These are phyloP conservation scores for Neotoma lepida DNA, from an alignment of 2,113 vertebrate genomes.

Conservation along the genomic window DNA sequence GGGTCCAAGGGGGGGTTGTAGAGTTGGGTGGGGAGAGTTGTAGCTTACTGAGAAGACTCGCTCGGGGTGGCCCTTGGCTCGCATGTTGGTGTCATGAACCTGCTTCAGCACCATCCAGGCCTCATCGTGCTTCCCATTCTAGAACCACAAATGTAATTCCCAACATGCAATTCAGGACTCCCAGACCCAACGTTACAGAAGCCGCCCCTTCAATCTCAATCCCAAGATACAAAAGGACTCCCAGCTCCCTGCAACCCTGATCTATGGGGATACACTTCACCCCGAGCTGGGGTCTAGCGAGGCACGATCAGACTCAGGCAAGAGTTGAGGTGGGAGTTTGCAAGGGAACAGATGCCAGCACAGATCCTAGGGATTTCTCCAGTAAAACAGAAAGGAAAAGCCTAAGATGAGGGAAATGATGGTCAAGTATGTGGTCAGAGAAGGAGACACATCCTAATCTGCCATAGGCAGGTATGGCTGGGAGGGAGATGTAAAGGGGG, in stretches of 20 bases:
- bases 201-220: neutral
- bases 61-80: constrained; percentile 97
- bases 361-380: neutral
- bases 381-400: neutral
- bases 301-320: neutral
- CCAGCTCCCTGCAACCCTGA: rapidly evolving
- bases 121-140: constrained; percentile 98
- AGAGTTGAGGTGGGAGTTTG: rapidly evolving
- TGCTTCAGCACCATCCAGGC: constrained; percentile 99
- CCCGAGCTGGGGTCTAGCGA: neutral
- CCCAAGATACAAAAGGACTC: neutral
- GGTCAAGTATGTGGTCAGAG: neutral
- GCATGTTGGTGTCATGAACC: constrained; percentile 99
- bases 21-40: neutral
- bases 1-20: neutral
- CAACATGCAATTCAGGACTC: neutral
- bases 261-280: neutral
- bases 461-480: neutral
- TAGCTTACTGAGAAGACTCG: constrained; percentile 95
- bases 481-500: too few relatives aligned
- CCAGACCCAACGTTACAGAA: neutral
- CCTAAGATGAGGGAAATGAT: neutral
- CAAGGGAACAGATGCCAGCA: neutral
- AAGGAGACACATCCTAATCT: neutral
- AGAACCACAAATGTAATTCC: constrained; percentile 57